Conservation (phyloP, 2,888 invertebrate species). For the Meteorus cinctellus region DNA sequence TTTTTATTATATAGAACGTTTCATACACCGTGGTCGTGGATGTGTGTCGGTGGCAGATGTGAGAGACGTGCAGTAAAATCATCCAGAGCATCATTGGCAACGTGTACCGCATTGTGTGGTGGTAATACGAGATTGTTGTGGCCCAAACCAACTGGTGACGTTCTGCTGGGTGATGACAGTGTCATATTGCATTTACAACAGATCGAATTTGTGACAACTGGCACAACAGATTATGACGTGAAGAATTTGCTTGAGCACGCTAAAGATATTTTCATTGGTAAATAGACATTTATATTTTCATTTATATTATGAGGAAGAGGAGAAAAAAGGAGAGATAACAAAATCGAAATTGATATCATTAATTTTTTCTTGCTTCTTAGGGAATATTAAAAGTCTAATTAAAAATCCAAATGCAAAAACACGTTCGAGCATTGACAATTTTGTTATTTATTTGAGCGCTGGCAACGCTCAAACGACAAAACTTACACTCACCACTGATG, state of each 20-base stretch:
- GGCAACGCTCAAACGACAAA: conserved; percentile 75
- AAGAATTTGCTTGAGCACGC: conserved; percentile 67
- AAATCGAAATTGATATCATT: too few species aligned
- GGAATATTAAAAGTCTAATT: conserved; percentile 64
- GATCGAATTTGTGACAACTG: conserved; percentile 71
- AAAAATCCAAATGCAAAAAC: conserved; percentile 64
- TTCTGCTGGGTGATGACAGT: conserved; percentile 80
- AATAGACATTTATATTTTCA: background rate
- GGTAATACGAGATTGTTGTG: conserved; percentile 82
- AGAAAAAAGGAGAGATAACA: too few species aligned
- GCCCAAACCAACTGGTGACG: conserved; percentile 86
- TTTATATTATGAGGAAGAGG: too few species aligned
- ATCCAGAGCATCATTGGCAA: conserved; percentile 81
- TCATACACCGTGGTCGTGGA: conserved; percentile 83
- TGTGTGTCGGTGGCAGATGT: conserved; percentile 81
- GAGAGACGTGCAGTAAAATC: conserved; percentile 79
- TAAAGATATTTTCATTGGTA: conserved; percentile 71
- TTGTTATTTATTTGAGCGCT: conserved; percentile 65
- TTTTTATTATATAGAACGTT: conserved; percentile 59
- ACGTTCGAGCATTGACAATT: conserved; percentile 63
- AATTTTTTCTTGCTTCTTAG: conserved; percentile 50
- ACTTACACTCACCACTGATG: conserved; percentile 81
- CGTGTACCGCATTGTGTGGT: conserved; percentile 85
- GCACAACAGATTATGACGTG: conserved; percentile 64
- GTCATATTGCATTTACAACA: conserved; percentile 77